A percentile compares a stretch with the other conserved stretches of the same genome.
Evolutionary conservation across 2,797 vertebrate genomes (phyloP).

Genomic region (Trachurus trachurus): DNA sequence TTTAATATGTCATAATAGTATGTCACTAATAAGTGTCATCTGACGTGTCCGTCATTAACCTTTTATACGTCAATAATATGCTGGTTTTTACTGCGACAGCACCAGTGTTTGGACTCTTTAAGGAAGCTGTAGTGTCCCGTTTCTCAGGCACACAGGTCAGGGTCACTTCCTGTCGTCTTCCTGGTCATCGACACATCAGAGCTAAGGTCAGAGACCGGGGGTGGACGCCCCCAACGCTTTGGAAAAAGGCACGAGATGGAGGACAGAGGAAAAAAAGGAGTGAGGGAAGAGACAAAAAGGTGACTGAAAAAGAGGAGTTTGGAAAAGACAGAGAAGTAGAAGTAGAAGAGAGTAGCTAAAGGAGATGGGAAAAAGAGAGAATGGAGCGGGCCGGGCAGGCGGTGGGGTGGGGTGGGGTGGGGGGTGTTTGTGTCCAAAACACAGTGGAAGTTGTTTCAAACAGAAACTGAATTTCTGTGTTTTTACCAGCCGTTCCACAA

Average conservation of each 20-base stretch:
- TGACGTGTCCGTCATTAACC: no score
- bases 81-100: neutral
- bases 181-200: slow-evolving; percentile 41
- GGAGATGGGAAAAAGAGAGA: neutral
- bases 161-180: slow-evolving; percentile 66
- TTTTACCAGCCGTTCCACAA: neutral
- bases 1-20: no score
- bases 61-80: no score
- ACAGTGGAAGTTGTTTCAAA: neutral
- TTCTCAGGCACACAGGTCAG: slow-evolving; percentile 18
- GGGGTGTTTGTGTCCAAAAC: neutral
- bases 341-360: no score
- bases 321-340: neutral
- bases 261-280: neutral
- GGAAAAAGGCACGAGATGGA: neutral
- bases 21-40: no score
- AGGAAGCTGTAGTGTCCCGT: neutral
- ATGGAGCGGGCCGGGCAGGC: no score
- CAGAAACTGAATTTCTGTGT: neutral
- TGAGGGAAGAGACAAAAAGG: neutral
- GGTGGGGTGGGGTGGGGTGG: no score
- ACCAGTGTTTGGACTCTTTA: neutral
- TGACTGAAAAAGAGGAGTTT: neutral
- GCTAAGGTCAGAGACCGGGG: slow-evolving; percentile 18
- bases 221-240: neutral